Base-by-base conservation (phyloP, 1,140 invertebrate genomes). In the Gryllus bimaculatus region DNA sequence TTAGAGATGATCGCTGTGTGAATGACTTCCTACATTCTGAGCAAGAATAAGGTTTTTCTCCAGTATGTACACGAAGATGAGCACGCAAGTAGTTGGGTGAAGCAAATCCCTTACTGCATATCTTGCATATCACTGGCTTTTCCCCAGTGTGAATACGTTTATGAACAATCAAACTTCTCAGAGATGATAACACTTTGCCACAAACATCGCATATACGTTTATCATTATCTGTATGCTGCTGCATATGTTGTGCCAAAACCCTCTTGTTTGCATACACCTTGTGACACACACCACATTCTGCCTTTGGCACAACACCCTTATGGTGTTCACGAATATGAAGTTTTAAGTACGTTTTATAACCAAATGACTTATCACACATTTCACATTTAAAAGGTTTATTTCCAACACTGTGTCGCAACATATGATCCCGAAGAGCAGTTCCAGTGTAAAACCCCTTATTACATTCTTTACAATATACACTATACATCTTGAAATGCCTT, bases 161-260 rank as follows among this genome's bases (percentile, higher is more conserved):
- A 83, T 95, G 95, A 85, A 96, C 95, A 54, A 92, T 93, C 13
- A 96, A 84, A 13, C 94, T 94, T 0, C 94, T 92, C 87, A 93
- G 93, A 81, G 91, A 91, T 0, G 88, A 88, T 8, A 90, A 89
- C 0, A 85, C 83, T 75, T 90, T 94, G n/a, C 91, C 91, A 83
- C 95, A 97, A 2, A 94, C 90, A 15, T 88, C 86, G 84, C 95
- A 96, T 13, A 93, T 84, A 80, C 85, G 89, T 21, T 87, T 85
- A 78, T 86, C 87, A 79, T 88, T 86, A 77, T 87, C 89, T 8
- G 85, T 88, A 66, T 87, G 86, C 0, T 85, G 86, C 10, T 84
- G 83, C 83, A 86, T 84, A 80, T 87, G 86, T 78, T 81, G 83
- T 8, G 81, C 81, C 3, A 87, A 81, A 48, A 85, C 85, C 73